These are phyloP conservation scores for Pangasianodon gigas DNA, from an alignment of 2,113 vertebrate genomes.

Conservation along the genomic window DNA sequence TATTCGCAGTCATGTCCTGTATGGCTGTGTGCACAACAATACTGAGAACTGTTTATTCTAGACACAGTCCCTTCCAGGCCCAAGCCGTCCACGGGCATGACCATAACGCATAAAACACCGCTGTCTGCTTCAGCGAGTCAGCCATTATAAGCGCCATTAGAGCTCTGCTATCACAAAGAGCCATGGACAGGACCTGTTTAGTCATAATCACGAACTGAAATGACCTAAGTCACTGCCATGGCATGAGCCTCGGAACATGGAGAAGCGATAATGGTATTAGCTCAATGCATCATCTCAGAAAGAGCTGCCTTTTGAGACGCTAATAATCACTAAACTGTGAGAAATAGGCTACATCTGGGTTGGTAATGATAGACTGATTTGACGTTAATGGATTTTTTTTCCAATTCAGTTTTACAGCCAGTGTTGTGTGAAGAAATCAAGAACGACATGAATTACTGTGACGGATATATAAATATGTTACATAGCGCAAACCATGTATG, in stretches of 20 bases:
- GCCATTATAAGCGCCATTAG: constrained; percentile 53
- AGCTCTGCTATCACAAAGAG: constrained; percentile 45
- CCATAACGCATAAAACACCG: constrained; percentile 66
- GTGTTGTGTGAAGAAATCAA: neutral
- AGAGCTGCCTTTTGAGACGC: constrained; percentile 21
- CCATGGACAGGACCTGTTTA: constrained; percentile 55
- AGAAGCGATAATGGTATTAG: constrained; percentile 39
- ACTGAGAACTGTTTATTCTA: constrained; percentile 67
- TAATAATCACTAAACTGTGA: constrained; percentile 33
- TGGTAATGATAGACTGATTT: constrained; percentile 11
- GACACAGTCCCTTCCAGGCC: constrained; percentile 67
- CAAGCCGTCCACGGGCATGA: constrained; percentile 66
- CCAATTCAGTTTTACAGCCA: neutral
- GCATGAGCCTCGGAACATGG: constrained; percentile 11
- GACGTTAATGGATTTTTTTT: constrained; percentile 31
- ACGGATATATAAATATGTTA: neutral
- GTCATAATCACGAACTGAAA: constrained; percentile 66
- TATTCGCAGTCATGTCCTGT: constrained; percentile 75
- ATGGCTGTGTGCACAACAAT: constrained; percentile 52
- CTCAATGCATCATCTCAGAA: constrained; percentile 54
- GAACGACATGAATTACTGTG: neutral
- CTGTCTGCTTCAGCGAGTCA: constrained; percentile 40
- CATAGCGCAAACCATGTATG: too few species aligned
- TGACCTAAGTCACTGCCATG: constrained; percentile 56
- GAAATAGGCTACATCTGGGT: constrained; percentile 4